Evolutionary conservation across 2,888 invertebrate genomes (phyloP).

Genomic region (Cyaniris semiargus): DNA sequence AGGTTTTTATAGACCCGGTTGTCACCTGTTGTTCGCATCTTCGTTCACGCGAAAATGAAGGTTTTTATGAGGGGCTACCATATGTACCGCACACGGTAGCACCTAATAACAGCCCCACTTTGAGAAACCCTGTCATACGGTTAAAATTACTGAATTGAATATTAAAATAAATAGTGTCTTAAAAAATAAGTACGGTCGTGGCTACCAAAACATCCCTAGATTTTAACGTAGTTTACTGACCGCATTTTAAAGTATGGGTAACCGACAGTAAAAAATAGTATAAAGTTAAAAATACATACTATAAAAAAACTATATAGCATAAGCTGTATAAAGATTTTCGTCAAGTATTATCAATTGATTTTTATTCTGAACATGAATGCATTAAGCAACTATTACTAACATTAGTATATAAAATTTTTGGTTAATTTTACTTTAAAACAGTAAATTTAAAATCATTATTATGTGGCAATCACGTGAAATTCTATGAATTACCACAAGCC

Average conservation of each 20-base stretch:
- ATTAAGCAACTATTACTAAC: no score
- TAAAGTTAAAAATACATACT: neutral
- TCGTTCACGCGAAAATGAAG: neutral
- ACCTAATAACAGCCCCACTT: neutral
- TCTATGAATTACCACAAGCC: neutral
- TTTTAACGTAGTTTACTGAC: neutral
- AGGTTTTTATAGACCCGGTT: no score
- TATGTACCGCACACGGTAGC: neutral
- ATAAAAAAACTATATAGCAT: neutral
- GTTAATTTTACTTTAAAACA: no score
- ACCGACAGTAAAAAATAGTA: neutral
- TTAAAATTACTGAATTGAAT: slow-evolving; percentile 10
- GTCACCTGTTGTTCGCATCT: no score
- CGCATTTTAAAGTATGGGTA: no score
- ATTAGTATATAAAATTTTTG: no score
- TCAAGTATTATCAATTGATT: no score
- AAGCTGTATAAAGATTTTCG: neutral
- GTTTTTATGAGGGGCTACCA: neutral
- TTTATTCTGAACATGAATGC: no score
- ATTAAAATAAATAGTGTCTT: slow-evolving; percentile 4
- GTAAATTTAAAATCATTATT: no score
- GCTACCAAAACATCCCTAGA: neutral
- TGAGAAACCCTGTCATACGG: neutral
- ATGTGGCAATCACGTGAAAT: neutral
- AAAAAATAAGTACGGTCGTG: slow-evolving; percentile 14